A percentile compares a stretch with the other conserved stretches of the same genome.
phyloP scores from a whole-genome alignment of 1,140 invertebrate genomes.

The Camponotus pennsylvanicus region DNA sequence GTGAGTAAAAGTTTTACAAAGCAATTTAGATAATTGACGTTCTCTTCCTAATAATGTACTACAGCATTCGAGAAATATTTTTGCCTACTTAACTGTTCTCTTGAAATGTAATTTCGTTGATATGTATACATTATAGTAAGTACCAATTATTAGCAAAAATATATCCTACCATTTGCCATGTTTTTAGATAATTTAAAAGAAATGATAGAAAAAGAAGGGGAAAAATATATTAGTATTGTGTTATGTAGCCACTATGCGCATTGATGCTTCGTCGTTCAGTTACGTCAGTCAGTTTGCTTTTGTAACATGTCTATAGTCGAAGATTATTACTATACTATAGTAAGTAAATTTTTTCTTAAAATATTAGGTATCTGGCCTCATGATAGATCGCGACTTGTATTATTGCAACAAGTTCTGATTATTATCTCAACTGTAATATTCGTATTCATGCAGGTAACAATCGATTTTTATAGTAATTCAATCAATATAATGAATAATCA shows the following conservation, averaged over 20 bases:
- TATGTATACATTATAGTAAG: neutral
- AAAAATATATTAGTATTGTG: neutral
- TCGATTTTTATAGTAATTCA: neutral
- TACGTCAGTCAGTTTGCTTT: conserved; percentile 1
- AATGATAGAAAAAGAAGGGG: neutral
- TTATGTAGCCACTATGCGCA: too few relatives aligned
- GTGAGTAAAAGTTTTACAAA: neutral
- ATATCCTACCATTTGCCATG: neutral
- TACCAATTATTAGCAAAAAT: neutral
- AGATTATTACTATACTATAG: conserved; percentile 11
- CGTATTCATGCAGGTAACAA: conserved; percentile 11
- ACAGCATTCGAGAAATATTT: neutral
- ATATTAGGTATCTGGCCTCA: conserved; percentile 22
- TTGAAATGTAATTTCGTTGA: neutral
- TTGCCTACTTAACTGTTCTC: neutral
- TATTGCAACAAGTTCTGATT: neutral
- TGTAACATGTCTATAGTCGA: conserved; percentile 17
- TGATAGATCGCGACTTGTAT: conserved; percentile 24
- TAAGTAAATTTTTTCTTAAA: neutral
- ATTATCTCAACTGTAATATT: neutral
- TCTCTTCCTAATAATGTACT: neutral
- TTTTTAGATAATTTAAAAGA: neutral
- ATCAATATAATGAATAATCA: neutral
- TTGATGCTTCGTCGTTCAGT: neutral
- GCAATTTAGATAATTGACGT: conserved; percentile 14